Evolutionary conservation across 2,113 vertebrate species (phyloP), one percentile per base, ranked within the genome.

Genomic region (Oreocharis arfaki): DNA sequence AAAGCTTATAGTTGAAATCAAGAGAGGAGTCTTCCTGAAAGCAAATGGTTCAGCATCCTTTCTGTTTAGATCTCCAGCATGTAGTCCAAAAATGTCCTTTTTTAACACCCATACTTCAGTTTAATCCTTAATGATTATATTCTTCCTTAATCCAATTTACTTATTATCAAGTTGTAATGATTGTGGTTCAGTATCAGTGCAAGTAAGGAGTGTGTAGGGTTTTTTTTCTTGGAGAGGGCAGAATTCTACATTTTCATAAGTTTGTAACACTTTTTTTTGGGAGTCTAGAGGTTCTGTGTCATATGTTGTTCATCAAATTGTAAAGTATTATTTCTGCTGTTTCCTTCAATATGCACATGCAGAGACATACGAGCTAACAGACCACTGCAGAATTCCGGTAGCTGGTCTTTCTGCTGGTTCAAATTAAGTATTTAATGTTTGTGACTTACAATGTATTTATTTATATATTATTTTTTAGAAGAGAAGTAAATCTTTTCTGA

Each of bases 281-380:
- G 26, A 89, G 56, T 90, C 57, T 77, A 56, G 52, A 94, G 18
- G 26, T 94, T 95, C 61, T 50, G 16, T 94, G 93, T 93, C 89
- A 90, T 90, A 85, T 96, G 88, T 96, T 97, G 92, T 96, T 97
- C 89, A 97, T 97, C 96, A 96, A 70, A 96, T 89, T 94, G 84
- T 95, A 95, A 97, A 97, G 91, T 86, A 92, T 77, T 87, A 85
- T 97, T 97, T 96, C 78, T 97, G 59, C 91, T 95, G 46, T 96
- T 96, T 95, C 82, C 90, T 94, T 96, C 94, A 90, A 42, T 94
- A 79, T 60, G 50, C 37, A 32, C 49, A 47, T 41, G 27, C 49
- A 95, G 78, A 96, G 88, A 95, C 78, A 61, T 86, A 63, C 2
- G 56, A 95, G 81, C 79, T 93, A 93, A 94, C 90, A 93, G 96